Evolutionary conservation across 2,888 invertebrate genomes (phyloP), one percentile per base, ranked within the genome.

Genomic region (Atethmia centrago): DNA sequence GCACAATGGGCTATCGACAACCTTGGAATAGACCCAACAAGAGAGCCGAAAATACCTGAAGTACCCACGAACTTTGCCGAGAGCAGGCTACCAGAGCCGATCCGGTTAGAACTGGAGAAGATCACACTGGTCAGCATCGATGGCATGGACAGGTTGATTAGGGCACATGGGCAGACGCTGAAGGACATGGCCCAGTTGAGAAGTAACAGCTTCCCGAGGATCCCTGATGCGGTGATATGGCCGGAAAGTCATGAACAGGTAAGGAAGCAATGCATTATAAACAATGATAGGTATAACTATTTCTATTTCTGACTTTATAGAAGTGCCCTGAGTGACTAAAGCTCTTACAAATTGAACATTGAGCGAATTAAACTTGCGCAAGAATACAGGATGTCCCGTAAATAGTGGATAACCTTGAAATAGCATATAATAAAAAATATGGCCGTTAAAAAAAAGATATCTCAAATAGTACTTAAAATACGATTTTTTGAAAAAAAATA

Each of bases 221-320:
- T 99, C 90, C 99, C 99, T 3, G 99, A 99, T 90, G 93, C 99
- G 21, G 98, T 99, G 0, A 96, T 99, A 1, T 99, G 99, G 99
- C 99, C 99, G 58, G 97, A 96, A 59, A 97, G 96, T 82, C 99
- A 99, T 92, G 97, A 98, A n/a, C 98, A 99, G 88, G 96, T 96
- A 19, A 69, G 77, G 21, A 21, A 45, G 14, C 8, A 25, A 21
- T 31, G 4, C 2, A 36, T 36, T 36, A 31, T 2, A 31, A 4
- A 31, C 31, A 31, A 31, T 31, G 31, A 31, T 31, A 31, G 31
- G 31, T 31, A 31, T 3, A 31, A 31, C 31, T 31, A 36, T 36
- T 36, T 36, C 2, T 36, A 36, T 36, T 36, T 36, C 2, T 36
- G 7, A 36, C 36, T 36, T 36, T 36, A 36, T 36, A 36, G 36